Evolutionary conservation across 1,140 invertebrate genomes (phyloP), one percentile per base, ranked within the genome.

Genomic region (Cotesia typhae): DNA sequence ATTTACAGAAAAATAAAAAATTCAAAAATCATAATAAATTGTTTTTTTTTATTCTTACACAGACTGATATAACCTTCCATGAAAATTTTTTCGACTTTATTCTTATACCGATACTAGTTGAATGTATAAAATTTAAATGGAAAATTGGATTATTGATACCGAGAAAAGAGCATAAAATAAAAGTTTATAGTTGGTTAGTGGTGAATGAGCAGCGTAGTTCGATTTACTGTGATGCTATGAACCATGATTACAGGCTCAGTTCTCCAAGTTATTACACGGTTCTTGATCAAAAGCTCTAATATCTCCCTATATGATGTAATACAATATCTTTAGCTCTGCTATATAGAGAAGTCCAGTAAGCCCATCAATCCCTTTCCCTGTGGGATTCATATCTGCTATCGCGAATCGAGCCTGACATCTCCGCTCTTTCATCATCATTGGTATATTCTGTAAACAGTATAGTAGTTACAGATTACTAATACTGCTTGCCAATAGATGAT

Each of bases 181-280:
- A 61, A 36, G 3, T 37, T 63, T 63, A 7, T 5, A 63, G 28
- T 28, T 41, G 35, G 28, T 12, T 65, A 38, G 14, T 57, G 17
- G 47, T 37, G 51, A 47, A 17, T 57, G 5, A 17, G 5, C 51
- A 55, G n/a, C 12, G 66, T 59, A 59, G 67, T 76, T 78, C 74
- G 76, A 81, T 79, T 76, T 77, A 75, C 52, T 71, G 66, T 52
- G 72, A 77, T 75, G 72, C 57, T 41, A 35, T 75, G 69, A 73
- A 72, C 72, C 70, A 65, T 72, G 76, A 78, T 79, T 75, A 78
- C 73, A 60, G 51, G 74, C 68, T 76, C 75, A 76, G 74, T 77
- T 80, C 67, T 66, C 74, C 35, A 80, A 81, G 77, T 81, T 78
- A 80, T 81, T 80, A 81, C 53, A 74, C 77, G 74, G 74, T 80